These are phyloP conservation scores for Rhopalosiphum nymphaeae DNA, from an alignment of 2,888 invertebrate genomes.

Conservation along the genomic window DNA sequence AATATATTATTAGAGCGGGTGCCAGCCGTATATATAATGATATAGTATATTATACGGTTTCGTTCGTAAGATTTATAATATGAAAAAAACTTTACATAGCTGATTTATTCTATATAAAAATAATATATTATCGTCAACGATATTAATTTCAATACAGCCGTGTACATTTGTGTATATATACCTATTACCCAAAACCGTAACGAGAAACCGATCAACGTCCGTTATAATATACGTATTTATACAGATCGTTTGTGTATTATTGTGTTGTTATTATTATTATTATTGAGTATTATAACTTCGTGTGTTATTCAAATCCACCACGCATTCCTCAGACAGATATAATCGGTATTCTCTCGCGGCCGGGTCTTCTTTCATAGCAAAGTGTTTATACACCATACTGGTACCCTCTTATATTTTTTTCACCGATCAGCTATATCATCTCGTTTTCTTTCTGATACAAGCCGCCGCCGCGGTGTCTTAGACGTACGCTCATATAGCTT, in stretches of 20 bases:
- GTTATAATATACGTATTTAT: background rate
- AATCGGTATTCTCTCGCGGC: slow-evolving; percentile 58
- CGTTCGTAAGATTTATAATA: background rate
- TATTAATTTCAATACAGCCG: background rate
- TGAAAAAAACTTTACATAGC: background rate
- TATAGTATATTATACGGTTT: background rate
- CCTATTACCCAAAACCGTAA: background rate
- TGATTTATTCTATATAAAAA: background rate
- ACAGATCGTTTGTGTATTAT: background rate
- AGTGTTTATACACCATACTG: slow-evolving; percentile 37
- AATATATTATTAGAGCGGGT: background rate
- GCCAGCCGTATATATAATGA: background rate
- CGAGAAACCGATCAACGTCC: slow-evolving; percentile 34
- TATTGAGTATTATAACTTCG: slow-evolving; percentile 8
- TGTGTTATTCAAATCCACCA: slow-evolving; percentile 61
- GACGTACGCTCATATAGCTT: background rate
- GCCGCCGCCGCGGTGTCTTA: no score
- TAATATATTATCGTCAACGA: background rate
- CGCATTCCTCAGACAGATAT: slow-evolving; percentile 60
- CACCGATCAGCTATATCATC: slow-evolving; percentile 58
- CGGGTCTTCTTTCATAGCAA: slow-evolving; percentile 50
- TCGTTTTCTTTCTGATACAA: slow-evolving; percentile 31
- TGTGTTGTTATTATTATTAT: background rate
- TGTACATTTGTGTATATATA: background rate
- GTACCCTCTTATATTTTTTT: slow-evolving; percentile 9